Conservation (phyloP, 2,888 invertebrate species). For the Chalcis sispes region DNA sequence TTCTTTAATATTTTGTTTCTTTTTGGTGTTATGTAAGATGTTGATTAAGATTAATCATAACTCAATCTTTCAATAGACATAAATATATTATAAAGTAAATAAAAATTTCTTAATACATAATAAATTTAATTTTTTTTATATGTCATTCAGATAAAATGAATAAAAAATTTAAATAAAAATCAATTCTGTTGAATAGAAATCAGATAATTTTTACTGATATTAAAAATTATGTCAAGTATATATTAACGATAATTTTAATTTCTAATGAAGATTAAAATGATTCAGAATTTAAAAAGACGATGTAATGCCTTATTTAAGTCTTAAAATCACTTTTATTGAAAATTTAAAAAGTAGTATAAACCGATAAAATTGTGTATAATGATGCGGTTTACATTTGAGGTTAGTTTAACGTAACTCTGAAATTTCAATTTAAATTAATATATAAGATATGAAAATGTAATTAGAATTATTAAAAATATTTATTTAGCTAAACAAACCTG, state of each 20-base stretch:
- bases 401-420: background rate
- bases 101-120: background rate
- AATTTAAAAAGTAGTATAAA: background rate
- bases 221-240: background rate
- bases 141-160: constrained; percentile 16
- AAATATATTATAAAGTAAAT: background rate
- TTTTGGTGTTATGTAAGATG: constrained; percentile 65
- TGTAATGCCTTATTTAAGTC: constrained; percentile 10
- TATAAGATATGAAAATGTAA: constrained; percentile 32
- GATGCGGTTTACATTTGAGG: background rate
- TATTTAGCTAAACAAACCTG: constrained; percentile 70
- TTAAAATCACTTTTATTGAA: constrained; percentile 2
- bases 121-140: constrained; percentile 58
- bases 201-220: background rate
- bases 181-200: background rate
- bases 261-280: background rate
- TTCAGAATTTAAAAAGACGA: background rate
- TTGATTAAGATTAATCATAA: constrained; percentile 56
- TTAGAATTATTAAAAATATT: constrained; percentile 46
- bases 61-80: background rate
- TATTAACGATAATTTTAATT: background rate
- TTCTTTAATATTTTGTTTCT: constrained; percentile 39
- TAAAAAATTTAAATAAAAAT: constrained; percentile 10
- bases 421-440: constrained; percentile 7
- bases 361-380: background rate